Evolutionary conservation across 2,113 vertebrate species (phyloP), one percentile per base, ranked within the genome.

Genomic region (Grammomys surdaster): DNA sequence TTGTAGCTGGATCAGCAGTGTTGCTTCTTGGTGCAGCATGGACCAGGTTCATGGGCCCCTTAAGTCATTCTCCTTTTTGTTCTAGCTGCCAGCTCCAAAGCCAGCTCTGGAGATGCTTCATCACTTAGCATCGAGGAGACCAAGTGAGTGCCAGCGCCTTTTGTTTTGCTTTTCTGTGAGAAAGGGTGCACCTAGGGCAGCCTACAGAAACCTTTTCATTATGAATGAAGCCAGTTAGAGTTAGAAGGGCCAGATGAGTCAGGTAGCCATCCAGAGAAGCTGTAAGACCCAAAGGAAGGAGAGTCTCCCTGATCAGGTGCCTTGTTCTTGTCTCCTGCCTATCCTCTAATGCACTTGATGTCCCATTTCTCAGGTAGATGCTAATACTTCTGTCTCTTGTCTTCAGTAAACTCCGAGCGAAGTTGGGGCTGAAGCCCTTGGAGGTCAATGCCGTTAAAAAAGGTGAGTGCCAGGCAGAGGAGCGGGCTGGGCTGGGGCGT

Each of bases 121-220:
- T 99, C 99, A 0, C 99, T 99, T 90, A 99, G 99, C 97, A 99
- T 99, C 0, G 99, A 99, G 91, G 99, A 99, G 90, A 99, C 99
- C 24, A 99, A 99, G 99, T 99, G 87, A 98, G 98, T 98, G 33
- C 54, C 0, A 5, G 0, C 26, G 3, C 10, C 69, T 31, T 24
- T 0, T 14, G 24, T 14, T 8, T 0, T 36, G 26, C 54, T 75
- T 80, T 60, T 10, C 87, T 26, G 16, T 56, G 58, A 58, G 65
- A 19, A 1, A 14, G 3, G 43, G 2, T 16, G 63, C 28, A 89
- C 75, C 26, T 20, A 22, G 48, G 63, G 40, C 51, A 70, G 69
- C 12, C 1, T 5, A 10, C n/a, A 43, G 89, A 63, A 9, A 36
- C 65, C 54, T 46, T 58, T 5, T 7, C 16, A 3, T 8, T 9